Evolutionary conservation across 2,113 vertebrate species (phyloP).

Genomic region (Mesembrinibis cayennensis): DNA sequence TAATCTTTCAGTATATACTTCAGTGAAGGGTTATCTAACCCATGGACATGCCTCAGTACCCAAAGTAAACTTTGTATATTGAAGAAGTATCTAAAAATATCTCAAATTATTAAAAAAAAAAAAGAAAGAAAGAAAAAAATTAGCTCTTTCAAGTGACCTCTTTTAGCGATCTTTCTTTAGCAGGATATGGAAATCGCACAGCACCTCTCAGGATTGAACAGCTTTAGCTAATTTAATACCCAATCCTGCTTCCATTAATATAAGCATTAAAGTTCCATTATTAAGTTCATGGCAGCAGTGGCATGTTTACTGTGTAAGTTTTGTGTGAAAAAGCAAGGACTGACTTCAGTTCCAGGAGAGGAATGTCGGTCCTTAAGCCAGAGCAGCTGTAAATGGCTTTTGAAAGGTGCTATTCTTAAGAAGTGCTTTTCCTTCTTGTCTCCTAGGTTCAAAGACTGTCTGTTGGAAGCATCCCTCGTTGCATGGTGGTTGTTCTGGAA

Average conservation of each 20-base stretch:
- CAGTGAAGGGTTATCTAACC: neutral
- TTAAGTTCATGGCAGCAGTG: neutral
- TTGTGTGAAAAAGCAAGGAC: neutral
- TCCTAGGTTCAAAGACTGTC: slow-evolving; percentile 90
- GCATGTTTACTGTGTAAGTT: neutral
- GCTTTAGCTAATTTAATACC: neutral
- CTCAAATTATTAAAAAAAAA: neutral
- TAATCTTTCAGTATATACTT: neutral
- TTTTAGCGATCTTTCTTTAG: neutral
- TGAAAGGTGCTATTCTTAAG: neutral
- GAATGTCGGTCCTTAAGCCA: neutral
- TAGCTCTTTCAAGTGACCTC: neutral
- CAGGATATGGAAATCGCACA: neutral
- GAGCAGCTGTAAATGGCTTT: neutral
- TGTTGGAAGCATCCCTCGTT: slow-evolving; percentile 94
- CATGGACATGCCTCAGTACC: neutral
- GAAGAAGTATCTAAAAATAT: neutral
- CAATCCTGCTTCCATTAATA: neutral
- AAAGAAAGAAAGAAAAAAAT: neutral
- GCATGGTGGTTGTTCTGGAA: slow-evolving; percentile 91
- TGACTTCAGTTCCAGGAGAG: neutral
- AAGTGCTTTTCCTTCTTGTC: slow-evolving; percentile 6
- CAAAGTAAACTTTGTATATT: neutral
- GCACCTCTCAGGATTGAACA: neutral
- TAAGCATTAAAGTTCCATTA: neutral